Conservation (phyloP, 2,113 vertebrate genomes). For the Perccottus glenii region DNA sequence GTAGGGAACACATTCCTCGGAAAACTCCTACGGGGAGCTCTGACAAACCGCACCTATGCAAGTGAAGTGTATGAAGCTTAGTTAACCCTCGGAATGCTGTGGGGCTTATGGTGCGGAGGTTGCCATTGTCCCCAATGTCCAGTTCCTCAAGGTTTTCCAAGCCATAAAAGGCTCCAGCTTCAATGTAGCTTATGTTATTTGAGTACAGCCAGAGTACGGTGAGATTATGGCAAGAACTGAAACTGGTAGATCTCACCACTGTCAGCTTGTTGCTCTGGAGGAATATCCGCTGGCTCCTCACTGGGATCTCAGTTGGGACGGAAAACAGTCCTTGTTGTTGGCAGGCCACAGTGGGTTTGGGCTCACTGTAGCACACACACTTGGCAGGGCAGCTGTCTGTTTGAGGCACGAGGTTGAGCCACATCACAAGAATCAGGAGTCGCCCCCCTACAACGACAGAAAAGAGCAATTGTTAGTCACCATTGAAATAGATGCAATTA, state of each 20-base stretch:
- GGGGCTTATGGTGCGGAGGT: conserved; percentile 89
- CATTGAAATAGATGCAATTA: background rate
- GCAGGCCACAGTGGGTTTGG: conserved; percentile 93
- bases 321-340: conserved; percentile 93
- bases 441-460: conserved; percentile 82
- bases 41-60: conserved; percentile 93
- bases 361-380: conserved; percentile 95
- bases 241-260: conserved; percentile 87
- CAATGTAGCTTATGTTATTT: conserved; percentile 92
- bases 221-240: conserved; percentile 92
- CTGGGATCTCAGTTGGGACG: conserved; percentile 91
- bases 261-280: conserved; percentile 94
- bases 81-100: conserved; percentile 89
- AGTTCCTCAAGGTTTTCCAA: conserved; percentile 92
- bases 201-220: conserved; percentile 96
- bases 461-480: background rate
- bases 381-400: conserved; percentile 88
- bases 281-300: conserved; percentile 93
- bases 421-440: conserved; percentile 92
- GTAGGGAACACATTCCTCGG: conserved; percentile 89
- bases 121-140: conserved; percentile 94
- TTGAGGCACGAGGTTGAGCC: conserved; percentile 86
- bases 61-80: conserved; percentile 92
- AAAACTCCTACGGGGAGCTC: conserved; percentile 91
- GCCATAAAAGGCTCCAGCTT: conserved; percentile 89